Percentiles rank a stretch among this genome's conserved stretches.
phyloP scores from a whole-genome alignment of 2,888 invertebrate genomes.

The Agrilus cyanescens region DNA sequence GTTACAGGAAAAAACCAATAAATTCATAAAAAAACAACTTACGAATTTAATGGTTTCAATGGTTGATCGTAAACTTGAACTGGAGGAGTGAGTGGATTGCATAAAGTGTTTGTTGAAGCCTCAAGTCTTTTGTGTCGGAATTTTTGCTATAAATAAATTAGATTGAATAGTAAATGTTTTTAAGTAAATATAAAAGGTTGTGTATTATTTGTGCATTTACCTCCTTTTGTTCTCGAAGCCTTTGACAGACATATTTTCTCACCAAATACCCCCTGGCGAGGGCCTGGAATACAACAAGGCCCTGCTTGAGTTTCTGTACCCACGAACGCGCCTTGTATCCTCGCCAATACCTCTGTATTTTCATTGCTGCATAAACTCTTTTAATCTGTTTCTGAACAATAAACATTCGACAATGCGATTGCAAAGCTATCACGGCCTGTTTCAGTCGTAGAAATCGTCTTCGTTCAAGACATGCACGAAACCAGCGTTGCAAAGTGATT shows the following conservation, averaged over 20 bases:
- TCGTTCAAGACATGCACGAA: conserved; percentile 67
- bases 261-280: conserved; percentile 55
- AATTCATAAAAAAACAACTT: not conserved
- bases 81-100: too few relatives aligned
- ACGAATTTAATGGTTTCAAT: not conserved
- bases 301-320: conserved; percentile 50
- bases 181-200: too few relatives aligned
- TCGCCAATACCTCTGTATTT: conserved; percentile 72
- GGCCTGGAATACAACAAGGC: conserved; percentile 58
- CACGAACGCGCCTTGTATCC: conserved; percentile 54
- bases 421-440: conserved; percentile 64
- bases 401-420: conserved; percentile 58
- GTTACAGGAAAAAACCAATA: not conserved
- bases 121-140: too few relatives aligned
- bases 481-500: conserved; percentile 85
- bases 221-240: too few relatives aligned
- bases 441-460: conserved; percentile 63
- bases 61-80: not conserved
- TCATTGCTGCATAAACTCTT: conserved; percentile 44
- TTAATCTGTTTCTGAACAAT: conserved; percentile 46
- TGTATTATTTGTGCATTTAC: too few relatives aligned
- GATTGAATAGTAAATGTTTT: too few relatives aligned
- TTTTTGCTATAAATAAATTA: too few relatives aligned
- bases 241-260: conserved; percentile 41
- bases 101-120: too few relatives aligned